phyloP scores from a whole-genome alignment of 2,888 invertebrate species.

The Phortica okadai region DNA sequence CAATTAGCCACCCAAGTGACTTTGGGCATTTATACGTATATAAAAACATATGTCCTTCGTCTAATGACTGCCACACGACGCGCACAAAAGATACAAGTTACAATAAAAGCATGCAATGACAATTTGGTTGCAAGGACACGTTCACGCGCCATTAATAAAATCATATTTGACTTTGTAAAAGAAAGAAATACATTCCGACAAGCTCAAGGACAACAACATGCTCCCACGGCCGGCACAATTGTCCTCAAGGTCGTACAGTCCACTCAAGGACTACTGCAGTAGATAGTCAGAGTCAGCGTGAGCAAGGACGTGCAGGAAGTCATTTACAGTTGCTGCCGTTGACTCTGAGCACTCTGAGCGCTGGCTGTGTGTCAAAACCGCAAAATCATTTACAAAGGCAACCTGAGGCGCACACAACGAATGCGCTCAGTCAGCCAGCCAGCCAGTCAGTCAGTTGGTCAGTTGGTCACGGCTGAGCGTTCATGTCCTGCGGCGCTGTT shows the following conservation, averaged over 20 bases:
- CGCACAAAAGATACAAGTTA: constrained; percentile 15
- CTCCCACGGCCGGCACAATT: too few relatives aligned
- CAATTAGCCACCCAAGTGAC: constrained; percentile 19
- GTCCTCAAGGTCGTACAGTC: too few relatives aligned
- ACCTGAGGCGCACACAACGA: constrained; percentile 14
- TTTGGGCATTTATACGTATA: not conserved
- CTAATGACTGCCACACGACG: constrained; percentile 34
- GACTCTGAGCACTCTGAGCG: constrained; percentile 35
- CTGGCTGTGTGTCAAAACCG: constrained; percentile 50
- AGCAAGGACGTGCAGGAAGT: constrained; percentile 30
- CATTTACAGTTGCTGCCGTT: constrained; percentile 67
- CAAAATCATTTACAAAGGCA: constrained; percentile 58
- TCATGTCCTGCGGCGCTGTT: constrained; percentile 53
- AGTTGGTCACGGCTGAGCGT: not conserved
- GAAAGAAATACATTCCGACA: constrained; percentile 28
- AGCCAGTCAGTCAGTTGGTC: too few relatives aligned
- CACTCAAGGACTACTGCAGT: constrained; percentile 15
- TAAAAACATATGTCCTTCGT: not conserved
- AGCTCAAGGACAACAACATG: not conserved
- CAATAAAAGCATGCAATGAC: constrained; percentile 19
- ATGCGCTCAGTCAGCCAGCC: not conserved
- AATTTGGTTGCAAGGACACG: not conserved
- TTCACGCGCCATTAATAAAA: not conserved
- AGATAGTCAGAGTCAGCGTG: too few relatives aligned
- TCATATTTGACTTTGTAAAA: not conserved